Evolutionary conservation across 2,888 invertebrate genomes (phyloP).

Genomic region (Ichneumon xanthorius): DNA sequence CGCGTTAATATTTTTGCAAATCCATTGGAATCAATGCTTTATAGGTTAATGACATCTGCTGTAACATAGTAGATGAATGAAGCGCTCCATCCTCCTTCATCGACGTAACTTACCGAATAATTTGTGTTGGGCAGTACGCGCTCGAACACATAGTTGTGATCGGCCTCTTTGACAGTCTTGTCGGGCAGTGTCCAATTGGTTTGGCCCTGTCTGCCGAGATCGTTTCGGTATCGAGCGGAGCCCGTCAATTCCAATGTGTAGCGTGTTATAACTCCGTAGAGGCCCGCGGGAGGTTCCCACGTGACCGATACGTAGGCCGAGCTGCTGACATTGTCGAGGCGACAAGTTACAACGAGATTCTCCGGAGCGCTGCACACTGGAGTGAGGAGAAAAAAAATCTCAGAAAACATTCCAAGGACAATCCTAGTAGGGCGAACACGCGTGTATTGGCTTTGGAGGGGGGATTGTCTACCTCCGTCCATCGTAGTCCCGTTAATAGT

Average conservation of each 20-base stretch:
- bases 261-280: conserved; percentile 92
- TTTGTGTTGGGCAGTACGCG: conserved; percentile 93
- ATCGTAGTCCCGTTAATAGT: conserved; percentile 92
- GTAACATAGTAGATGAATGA: no score
- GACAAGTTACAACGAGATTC: conserved; percentile 89
- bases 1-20: no score
- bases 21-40: no score
- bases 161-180: conserved; percentile 86
- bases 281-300: conserved; percentile 91
- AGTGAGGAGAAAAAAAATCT: conserved; percentile 64
- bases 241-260: conserved; percentile 89
- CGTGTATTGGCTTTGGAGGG: no score
- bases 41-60: no score
- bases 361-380: conserved; percentile 90
- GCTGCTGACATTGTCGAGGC: conserved; percentile 87
- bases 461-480: conserved; percentile 87
- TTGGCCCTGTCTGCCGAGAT: conserved; percentile 83
- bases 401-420: not conserved
- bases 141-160: conserved; percentile 87
- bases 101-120: conserved; percentile 88
- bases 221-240: conserved; percentile 85
- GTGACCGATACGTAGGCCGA: conserved; percentile 89
- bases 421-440: not conserved
- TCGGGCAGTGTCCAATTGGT: conserved; percentile 88
- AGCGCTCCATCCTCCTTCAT: not conserved